A percentile compares a stretch with the other conserved stretches of the same genome.
phyloP scores from a whole-genome alignment of 1,140 invertebrate genomes.

The Caenorhabditis tropicalis region DNA sequence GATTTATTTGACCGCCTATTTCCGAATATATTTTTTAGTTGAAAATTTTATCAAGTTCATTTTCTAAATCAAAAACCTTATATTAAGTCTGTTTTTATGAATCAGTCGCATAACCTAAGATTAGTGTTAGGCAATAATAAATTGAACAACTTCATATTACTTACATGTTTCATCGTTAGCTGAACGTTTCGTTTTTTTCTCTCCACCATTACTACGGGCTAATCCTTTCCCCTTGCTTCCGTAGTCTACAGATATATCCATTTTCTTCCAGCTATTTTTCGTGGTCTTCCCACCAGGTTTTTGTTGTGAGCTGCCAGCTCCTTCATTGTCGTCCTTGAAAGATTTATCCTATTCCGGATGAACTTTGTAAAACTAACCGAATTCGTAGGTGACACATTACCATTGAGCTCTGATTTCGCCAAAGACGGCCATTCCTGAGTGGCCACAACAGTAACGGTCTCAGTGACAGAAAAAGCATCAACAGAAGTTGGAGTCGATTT shows the following conservation, averaged over 20 bases:
- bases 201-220: neutral
- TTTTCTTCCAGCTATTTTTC: conserved; percentile 56
- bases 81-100: too few species aligned
- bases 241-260: conserved; percentile 56
- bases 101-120: too few species aligned
- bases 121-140: too few species aligned
- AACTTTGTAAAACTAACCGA: neutral
- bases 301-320: neutral
- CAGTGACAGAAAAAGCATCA: neutral
- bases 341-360: neutral
- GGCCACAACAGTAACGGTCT: neutral
- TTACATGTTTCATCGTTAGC: conserved; percentile 8
- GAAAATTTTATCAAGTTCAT: too few species aligned
- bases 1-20: too few species aligned
- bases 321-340: conserved; percentile 41
- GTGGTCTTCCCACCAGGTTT: conserved; percentile 38
- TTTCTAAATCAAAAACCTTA: too few species aligned
- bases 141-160: too few species aligned
- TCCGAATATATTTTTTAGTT: too few species aligned
- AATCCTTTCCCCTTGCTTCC: conserved; percentile 36
- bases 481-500: neutral
- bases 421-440: conserved; percentile 15
- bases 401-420: conserved; percentile 1
- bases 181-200: neutral
- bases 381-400: neutral